These are phyloP conservation scores for Pyralis farinalis DNA, from an alignment of 2,888 invertebrate genomes.

Conservation along the genomic window DNA sequence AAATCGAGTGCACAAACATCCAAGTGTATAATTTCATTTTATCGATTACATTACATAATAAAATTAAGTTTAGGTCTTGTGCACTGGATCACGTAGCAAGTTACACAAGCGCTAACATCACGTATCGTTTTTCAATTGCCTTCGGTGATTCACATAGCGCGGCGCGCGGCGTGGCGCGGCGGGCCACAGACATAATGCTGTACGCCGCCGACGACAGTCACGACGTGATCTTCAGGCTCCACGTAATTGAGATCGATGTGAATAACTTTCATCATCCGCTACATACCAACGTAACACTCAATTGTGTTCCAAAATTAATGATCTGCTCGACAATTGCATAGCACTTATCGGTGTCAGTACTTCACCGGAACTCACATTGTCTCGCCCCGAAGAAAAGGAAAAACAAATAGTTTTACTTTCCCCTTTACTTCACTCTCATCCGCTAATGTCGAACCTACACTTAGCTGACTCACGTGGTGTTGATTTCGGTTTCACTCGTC, in stretches of 20 bases:
- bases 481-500: slow-evolving; percentile 72
- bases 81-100: slow-evolving; percentile 70
- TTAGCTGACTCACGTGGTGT: slow-evolving; percentile 68
- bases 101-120: slow-evolving; percentile 69
- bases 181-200: background rate
- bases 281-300: slow-evolving; percentile 49
- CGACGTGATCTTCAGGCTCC: slow-evolving; percentile 42
- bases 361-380: slow-evolving; percentile 45
- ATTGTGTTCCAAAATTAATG: slow-evolving; percentile 49
- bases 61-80: slow-evolving; percentile 45
- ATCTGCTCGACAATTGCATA: slow-evolving; percentile 29
- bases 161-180: slow-evolving; percentile 10
- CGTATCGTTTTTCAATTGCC: slow-evolving; percentile 58
- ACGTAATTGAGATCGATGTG: slow-evolving; percentile 51
- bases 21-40: slow-evolving; percentile 63
- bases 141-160: slow-evolving; percentile 52
- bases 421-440: slow-evolving; percentile 67
- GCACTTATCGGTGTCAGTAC: slow-evolving; percentile 29
- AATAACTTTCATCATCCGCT: slow-evolving; percentile 61
- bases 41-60: slow-evolving; percentile 72
- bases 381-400: slow-evolving; percentile 53
- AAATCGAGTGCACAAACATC: slow-evolving; percentile 51
- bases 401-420: slow-evolving; percentile 77
- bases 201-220: slow-evolving; percentile 17
- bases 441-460: slow-evolving; percentile 68